Conservation (phyloP, 2,797 vertebrate genomes). For the Sphenopsis melanotis region DNA sequence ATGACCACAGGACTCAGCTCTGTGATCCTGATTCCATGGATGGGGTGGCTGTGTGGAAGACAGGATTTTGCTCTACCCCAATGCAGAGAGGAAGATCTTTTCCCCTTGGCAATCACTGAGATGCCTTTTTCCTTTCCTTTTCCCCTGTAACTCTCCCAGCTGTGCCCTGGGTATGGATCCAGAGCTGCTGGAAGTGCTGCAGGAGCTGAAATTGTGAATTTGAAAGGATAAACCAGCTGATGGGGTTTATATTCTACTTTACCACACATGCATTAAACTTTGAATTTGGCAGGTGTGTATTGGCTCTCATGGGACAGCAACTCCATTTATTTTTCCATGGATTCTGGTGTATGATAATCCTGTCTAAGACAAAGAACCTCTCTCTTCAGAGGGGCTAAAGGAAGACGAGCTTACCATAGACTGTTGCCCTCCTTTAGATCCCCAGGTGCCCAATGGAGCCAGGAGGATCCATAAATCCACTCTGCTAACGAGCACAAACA, state of each 20-base stretch:
- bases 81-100: neutral
- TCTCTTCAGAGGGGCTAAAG: neutral
- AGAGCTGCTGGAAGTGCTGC: neutral
- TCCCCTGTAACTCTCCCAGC: no score
- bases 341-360: neutral
- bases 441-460: neutral
- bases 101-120: neutral
- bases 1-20: neutral
- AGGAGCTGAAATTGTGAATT: neutral
- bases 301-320: neutral
- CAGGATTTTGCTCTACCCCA: neutral
- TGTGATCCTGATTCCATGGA: rapidly evolving
- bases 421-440: neutral
- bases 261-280: neutral
- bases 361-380: neutral
- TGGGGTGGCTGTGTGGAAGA: rapidly evolving
- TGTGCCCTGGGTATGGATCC: neutral
- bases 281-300: neutral
- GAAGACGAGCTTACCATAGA: neutral
- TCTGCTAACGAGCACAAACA: neutral
- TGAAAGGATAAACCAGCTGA: neutral
- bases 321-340: neutral
- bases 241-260: neutral
- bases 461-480: neutral
- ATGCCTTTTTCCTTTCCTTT: neutral